Evolutionary conservation across 2,888 invertebrate species (phyloP).

Genomic region (Dromius quadrimaculatus): DNA sequence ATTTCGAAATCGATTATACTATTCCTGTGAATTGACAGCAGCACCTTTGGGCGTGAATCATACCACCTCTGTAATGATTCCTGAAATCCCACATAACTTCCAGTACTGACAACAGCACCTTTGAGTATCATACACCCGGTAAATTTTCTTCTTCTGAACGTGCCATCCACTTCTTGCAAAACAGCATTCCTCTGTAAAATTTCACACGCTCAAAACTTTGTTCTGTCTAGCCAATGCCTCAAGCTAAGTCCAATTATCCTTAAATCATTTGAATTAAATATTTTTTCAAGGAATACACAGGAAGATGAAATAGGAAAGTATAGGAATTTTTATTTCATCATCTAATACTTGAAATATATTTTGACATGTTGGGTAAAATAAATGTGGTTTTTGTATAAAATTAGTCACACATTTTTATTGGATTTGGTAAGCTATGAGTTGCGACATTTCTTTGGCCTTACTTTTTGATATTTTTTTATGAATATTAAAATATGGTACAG

Average conservation of each 20-base stretch:
- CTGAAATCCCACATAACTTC: too few species aligned
- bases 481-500: background rate
- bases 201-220: constrained; percentile 7
- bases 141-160: background rate
- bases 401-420: background rate
- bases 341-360: background rate
- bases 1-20: too few species aligned
- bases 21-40: too few species aligned
- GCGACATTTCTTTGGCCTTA: background rate
- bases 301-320: background rate
- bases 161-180: constrained; percentile 9
- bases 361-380: background rate
- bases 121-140: too few species aligned
- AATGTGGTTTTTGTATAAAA: background rate
- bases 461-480: background rate
- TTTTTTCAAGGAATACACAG: too few species aligned
- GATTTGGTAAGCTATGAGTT: background rate
- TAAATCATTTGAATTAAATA: too few species aligned
- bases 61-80: too few species aligned
- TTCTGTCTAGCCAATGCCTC: background rate
- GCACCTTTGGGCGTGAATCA: too few species aligned
- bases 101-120: too few species aligned
- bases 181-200: constrained; percentile 9
- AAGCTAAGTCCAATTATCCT: too few species aligned
- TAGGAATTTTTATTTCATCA: constrained; percentile 1